Conservation (phyloP, 1,140 invertebrate genomes). For the Calliphora vicina region DNA sequence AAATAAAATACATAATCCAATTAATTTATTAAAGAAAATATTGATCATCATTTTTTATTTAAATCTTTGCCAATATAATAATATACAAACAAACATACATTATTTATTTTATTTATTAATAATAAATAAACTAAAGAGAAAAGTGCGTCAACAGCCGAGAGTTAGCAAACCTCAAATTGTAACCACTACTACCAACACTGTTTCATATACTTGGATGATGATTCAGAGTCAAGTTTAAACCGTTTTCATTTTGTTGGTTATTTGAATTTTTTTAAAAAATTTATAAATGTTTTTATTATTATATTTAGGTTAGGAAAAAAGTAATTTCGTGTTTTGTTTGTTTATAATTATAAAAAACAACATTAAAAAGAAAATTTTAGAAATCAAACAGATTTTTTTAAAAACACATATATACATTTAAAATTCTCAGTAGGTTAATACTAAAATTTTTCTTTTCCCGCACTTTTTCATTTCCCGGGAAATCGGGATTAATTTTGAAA, state of each 20-base stretch:
- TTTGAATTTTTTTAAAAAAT: not conserved
- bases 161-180: not conserved
- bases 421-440: too few species aligned
- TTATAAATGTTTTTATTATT: too few species aligned
- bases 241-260: not conserved
- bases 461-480: too few species aligned
- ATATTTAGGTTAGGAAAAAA: not conserved
- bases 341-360: too few species aligned
- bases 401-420: too few species aligned
- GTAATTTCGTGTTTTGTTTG: too few species aligned
- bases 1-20: not conserved
- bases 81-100: too few species aligned
- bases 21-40: not conserved
- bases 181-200: not conserved
- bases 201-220: not conserved
- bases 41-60: not conserved
- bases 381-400: too few species aligned
- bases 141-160: not conserved
- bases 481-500: too few species aligned
- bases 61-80: not conserved
- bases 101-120: too few species aligned
- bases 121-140: not conserved
- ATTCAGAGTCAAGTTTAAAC: slow-evolving; percentile 9
- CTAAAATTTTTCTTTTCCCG: too few species aligned
- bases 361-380: too few species aligned